Percentiles rank a stretch among this genome's conserved stretches.
phyloP scores from a whole-genome alignment of 64 coral and sea anemone species.

The Pachyseris speciosa region DNA sequence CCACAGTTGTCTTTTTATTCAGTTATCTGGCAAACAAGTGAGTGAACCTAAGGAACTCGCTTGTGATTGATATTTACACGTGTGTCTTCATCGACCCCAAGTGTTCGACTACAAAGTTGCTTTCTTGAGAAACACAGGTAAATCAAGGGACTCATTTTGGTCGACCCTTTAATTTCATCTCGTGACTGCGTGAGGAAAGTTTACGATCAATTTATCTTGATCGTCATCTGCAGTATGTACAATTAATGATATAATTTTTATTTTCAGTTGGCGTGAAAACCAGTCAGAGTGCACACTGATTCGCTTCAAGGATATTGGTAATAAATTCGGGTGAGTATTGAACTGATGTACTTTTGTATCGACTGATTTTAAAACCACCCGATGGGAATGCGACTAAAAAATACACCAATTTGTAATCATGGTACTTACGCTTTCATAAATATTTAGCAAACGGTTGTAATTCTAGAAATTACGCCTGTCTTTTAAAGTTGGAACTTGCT shows the following conservation, averaged over 20 bases:
- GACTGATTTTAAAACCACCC: not conserved
- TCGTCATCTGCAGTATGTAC: slow-evolving; percentile 22
- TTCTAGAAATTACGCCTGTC: not conserved
- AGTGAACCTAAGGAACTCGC: not conserved
- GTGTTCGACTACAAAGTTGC: not conserved
- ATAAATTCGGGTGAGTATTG: not conserved
- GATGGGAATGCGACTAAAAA: not conserved
- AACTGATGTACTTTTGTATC: not conserved
- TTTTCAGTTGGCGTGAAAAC: not conserved
- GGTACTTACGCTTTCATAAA: slow-evolving; percentile 35
- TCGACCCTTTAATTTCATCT: not conserved
- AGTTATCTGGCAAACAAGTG: not conserved
- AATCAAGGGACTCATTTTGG: not conserved
- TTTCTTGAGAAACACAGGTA: not conserved
- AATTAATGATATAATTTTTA: slow-evolving; percentile 39
- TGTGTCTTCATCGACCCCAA: not conserved
- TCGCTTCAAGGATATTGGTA: not conserved
- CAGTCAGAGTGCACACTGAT: not conserved
- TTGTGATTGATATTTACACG: not conserved
- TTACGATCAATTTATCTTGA: slow-evolving; percentile 34
- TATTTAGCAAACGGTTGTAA: slow-evolving; percentile 29
- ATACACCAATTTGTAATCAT: slow-evolving; percentile 16
- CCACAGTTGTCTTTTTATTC: not conserved
- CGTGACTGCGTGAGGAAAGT: slow-evolving; percentile 22
- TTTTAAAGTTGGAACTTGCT: not conserved